These are phyloP conservation scores for Philonicus albiceps DNA, from an alignment of 2,888 invertebrate genomes.

Conservation along the genomic window DNA sequence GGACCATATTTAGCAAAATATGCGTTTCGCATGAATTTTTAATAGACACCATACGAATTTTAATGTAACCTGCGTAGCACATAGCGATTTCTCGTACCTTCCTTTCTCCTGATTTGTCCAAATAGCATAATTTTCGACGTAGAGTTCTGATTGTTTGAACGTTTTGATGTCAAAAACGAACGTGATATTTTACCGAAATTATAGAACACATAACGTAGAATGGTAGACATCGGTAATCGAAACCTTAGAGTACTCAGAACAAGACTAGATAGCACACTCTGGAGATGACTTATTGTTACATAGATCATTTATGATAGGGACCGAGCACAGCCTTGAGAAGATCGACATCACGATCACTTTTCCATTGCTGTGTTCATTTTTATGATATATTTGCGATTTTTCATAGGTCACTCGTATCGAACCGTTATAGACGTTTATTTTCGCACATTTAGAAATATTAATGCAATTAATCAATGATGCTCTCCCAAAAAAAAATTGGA, in stretches of 20 bases:
- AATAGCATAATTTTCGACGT: background rate
- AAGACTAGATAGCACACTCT: background rate
- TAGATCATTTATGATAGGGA: background rate
- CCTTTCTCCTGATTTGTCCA: background rate
- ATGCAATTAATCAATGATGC: background rate
- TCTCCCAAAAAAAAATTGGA: background rate
- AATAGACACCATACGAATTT: conserved; percentile 23
- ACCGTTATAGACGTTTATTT: background rate
- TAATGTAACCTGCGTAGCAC: background rate
- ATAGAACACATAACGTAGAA: conserved; percentile 15
- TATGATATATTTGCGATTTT: background rate
- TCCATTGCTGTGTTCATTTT: background rate
- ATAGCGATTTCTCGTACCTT: background rate
- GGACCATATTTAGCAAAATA: conserved; percentile 62
- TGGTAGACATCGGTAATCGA: background rate
- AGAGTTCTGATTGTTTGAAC: conserved; percentile 35
- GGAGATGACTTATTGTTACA: background rate
- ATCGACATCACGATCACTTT: background rate
- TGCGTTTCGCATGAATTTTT: conserved; percentile 57
- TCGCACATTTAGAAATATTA: background rate
- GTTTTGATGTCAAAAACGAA: conserved; percentile 50
- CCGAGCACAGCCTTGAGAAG: background rate
- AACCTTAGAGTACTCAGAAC: background rate
- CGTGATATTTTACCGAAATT: conserved; percentile 48
- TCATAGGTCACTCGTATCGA: background rate